These are phyloP conservation scores for Galbula dea DNA, from an alignment of 2,113 vertebrate species.

Conservation along the genomic window DNA sequence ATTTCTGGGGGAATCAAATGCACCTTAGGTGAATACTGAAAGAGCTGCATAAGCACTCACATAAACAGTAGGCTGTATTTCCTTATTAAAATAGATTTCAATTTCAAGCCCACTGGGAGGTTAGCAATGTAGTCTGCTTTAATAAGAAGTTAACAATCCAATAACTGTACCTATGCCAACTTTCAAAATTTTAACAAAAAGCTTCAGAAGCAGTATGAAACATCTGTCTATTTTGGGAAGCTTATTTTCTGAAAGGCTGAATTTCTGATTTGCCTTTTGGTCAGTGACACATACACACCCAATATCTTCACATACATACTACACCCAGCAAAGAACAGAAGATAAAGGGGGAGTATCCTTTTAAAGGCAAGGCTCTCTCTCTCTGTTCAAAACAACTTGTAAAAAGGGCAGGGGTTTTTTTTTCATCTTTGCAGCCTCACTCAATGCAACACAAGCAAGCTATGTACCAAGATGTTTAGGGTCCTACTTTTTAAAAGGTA, in stretches of 20 bases:
- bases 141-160: background rate
- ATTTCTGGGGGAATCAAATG: background rate
- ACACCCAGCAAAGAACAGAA: background rate
- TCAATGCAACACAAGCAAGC: background rate
- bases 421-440: background rate
- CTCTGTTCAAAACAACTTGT: background rate
- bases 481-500: background rate
- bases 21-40: background rate
- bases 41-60: background rate
- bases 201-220: background rate
- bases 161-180: background rate
- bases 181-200: background rate
- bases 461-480: background rate
- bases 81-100: background rate
- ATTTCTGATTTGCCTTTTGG: constrained; percentile 2
- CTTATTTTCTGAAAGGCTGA: background rate
- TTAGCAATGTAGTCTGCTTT: background rate
- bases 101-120: background rate
- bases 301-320: background rate
- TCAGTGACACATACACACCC: background rate
- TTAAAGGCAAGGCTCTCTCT: background rate
- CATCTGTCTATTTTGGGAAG: background rate
- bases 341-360: background rate
- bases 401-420: background rate
- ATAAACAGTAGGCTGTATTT: background rate